Base-by-base conservation (phyloP, 92 coral and sea anemone genomes). In the Epizoanthus ramosus region DNA sequence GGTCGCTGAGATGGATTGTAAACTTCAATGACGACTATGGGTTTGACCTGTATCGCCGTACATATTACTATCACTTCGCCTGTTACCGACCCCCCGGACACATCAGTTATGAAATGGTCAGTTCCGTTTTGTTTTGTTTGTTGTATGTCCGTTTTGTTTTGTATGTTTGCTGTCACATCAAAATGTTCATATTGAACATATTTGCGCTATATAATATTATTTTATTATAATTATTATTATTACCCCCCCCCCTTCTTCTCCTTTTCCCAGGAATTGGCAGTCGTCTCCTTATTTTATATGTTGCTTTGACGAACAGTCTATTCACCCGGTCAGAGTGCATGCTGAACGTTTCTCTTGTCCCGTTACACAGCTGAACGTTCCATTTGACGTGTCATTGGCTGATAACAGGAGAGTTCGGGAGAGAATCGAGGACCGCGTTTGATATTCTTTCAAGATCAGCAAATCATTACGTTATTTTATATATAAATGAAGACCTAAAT, bases 51-150 rank as follows among this genome's bases (percentile, higher is more conserved):
- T 73, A 80, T 39, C 72, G 14, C 45, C 81, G 68, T 52, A 86
- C 86, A 0, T 64, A 80, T 16, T 86, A 61, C 68, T 85, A 91
- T 57, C 95, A 89, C 59, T 85, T 89, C 33, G 57, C 69, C 39
- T 91, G 95, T 41, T 91, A 83, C 72, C 80, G 68, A 60, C 95
- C 95, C 35, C 92, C 91, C 2, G 24, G 37, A 54, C 68, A 70
- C 56, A 33, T 85, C n/a, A 75, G 85, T 16, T 72, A 85, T 73
- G 81, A 57, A 63, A 53, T 65, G 85, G 94, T 91, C 57, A 86
- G 89, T 80, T 12, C 53, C 4, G 53, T 47, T 7, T 8, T 4
- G 14, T 35, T 64, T 24, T 13, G 16, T 57, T n/a, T 3, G 61
- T 5, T 57, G 8, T 14, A 57, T 7, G 16, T 37, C 43, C 43